Evolutionary conservation across 2,113 vertebrate genomes (phyloP).

Genomic region (Grammomys dolichurus): DNA sequence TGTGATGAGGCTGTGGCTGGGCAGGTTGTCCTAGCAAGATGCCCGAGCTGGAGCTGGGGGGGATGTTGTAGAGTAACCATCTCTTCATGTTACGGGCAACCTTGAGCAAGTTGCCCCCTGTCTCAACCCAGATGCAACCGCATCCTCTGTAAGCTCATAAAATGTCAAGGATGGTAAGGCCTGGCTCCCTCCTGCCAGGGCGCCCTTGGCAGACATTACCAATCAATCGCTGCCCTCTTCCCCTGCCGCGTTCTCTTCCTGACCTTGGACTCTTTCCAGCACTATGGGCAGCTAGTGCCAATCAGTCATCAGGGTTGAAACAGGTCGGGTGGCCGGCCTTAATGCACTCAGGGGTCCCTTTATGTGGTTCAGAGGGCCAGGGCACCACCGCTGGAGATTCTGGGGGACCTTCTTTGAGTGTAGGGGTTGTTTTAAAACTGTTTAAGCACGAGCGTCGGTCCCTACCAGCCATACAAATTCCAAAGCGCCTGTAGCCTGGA

Average conservation of each 20-base stretch:
- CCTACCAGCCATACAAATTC: background rate
- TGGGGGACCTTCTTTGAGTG: background rate
- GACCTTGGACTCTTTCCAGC: slow-evolving; percentile 74
- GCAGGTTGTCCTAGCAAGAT: background rate
- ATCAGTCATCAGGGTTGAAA: slow-evolving; percentile 64
- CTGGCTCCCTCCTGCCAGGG: background rate
- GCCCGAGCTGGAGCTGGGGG: background rate
- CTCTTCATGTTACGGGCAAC: background rate
- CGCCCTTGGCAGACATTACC: slow-evolving; percentile 76
- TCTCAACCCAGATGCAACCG: background rate
- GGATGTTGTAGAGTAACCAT: background rate
- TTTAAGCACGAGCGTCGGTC: background rate
- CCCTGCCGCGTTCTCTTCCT: slow-evolving; percentile 55
- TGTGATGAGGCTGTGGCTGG: background rate
- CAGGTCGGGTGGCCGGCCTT: background rate
- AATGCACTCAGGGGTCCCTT: background rate
- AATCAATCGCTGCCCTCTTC: slow-evolving; percentile 72
- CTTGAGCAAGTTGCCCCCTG: slow-evolving; percentile 48
- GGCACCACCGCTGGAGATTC: background rate
- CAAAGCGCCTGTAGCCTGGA: background rate
- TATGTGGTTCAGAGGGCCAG: background rate
- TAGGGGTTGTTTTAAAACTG: background rate
- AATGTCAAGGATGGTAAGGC: slow-evolving; percentile 75
- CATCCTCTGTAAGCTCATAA: slow-evolving; percentile 20
- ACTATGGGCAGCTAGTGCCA: slow-evolving; percentile 53